These are phyloP conservation scores for Oikopleura vanhoeffeni DNA, from an alignment of 23 tunicate genomes.

Conservation along the genomic window DNA sequence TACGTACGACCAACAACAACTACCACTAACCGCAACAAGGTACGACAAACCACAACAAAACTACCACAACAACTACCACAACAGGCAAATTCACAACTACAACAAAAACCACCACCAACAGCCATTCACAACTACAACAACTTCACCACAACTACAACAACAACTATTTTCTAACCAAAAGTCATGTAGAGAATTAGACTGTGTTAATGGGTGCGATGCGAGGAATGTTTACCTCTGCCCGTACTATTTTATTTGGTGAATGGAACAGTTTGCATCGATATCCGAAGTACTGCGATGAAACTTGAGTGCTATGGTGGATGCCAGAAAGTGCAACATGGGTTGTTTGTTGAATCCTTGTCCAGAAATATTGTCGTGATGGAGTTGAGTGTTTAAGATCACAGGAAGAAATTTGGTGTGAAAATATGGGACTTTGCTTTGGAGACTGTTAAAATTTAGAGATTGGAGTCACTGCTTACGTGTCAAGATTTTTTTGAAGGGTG, in stretches of 20 bases:
- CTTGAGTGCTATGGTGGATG: not conserved
- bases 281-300: not conserved
- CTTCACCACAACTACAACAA: too few species aligned
- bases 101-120: too few species aligned
- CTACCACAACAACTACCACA: too few species aligned
- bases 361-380: not conserved
- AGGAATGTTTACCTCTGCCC: slow-evolving; percentile 35
- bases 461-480: not conserved
- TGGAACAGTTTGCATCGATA: not conserved
- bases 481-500: not conserved
- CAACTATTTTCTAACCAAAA: too few species aligned
- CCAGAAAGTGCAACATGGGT: not conserved
- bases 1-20: too few species aligned
- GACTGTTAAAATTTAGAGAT: not conserved
- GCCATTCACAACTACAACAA: too few species aligned
- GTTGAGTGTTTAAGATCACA: not conserved
- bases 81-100: too few species aligned
- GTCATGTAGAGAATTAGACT: not conserved
- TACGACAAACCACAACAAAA: too few species aligned
- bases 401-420: not conserved
- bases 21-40: too few species aligned
- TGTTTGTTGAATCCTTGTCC: not conserved
- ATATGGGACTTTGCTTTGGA: not conserved
- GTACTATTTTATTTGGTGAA: not conserved
- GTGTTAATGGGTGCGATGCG: not conserved